A percentile compares a stretch with the other conserved stretches of the same genome.
phyloP scores from a whole-genome alignment of 2,113 vertebrate species.

The Podarcis cretensis region DNA sequence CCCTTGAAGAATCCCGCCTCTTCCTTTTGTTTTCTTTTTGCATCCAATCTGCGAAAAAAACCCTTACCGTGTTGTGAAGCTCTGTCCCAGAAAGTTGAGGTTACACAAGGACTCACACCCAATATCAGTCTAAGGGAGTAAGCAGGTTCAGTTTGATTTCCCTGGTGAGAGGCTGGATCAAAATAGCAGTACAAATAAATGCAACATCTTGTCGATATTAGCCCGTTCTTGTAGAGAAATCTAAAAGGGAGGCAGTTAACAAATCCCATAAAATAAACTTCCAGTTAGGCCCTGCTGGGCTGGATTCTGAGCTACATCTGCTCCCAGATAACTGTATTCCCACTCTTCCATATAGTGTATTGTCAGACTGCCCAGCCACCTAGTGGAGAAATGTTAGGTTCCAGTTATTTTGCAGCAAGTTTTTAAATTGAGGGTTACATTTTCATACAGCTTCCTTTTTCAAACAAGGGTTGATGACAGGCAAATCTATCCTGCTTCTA shows the following conservation, averaged over 20 bases:
- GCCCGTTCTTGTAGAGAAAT: not conserved
- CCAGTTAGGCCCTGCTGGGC: not conserved
- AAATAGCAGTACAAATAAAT: not conserved
- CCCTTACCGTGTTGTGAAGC: not conserved
- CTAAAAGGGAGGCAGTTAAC: not conserved
- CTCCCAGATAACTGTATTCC: not conserved
- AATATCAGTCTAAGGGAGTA: not conserved
- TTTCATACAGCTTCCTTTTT: not conserved
- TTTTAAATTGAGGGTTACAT: not conserved
- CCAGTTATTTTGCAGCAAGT: not conserved
- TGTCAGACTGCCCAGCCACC: not conserved
- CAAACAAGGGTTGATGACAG: not conserved
- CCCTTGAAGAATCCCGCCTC: not conserved
- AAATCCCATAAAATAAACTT: not conserved
- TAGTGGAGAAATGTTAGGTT: not conserved
- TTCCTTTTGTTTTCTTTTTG: not conserved
- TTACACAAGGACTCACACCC: too few relatives aligned
- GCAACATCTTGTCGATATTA: not conserved
- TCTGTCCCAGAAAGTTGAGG: not conserved
- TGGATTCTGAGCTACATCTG: not conserved
- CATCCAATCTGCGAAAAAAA: not conserved
- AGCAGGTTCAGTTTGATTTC: not conserved
- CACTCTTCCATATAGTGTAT: not conserved
- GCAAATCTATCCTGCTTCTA: conserved; percentile 5
- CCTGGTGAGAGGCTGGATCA: not conserved